Conservation (phyloP, 2,113 vertebrate species). For the Carassius gibelio region DNA sequence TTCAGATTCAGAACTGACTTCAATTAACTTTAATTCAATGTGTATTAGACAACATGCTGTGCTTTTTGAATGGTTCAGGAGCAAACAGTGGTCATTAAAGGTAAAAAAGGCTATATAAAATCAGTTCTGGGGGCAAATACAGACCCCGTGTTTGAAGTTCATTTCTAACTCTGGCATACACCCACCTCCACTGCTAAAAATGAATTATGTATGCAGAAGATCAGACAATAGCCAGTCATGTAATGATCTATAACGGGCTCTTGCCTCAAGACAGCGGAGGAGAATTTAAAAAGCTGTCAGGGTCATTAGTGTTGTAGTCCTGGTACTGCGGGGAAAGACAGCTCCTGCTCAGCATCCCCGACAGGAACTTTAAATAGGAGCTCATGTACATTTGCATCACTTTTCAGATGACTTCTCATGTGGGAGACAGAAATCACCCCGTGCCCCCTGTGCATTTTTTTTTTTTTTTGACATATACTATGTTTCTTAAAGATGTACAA, state of each 20-base stretch:
- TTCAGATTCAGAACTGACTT: neutral
- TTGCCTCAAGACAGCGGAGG: slow-evolving; percentile 11
- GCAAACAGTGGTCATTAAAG: neutral
- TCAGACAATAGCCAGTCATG: slow-evolving; percentile 15
- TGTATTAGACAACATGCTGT: neutral
- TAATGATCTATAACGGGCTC: slow-evolving; percentile 17
- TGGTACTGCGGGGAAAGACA: slow-evolving; percentile 31
- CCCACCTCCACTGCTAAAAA: slow-evolving; percentile 25
- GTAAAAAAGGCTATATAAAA: slow-evolving; percentile 6
- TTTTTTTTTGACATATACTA: neutral
- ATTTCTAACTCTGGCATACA: neutral
- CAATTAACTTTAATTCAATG: neutral
- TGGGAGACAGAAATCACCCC: slow-evolving; percentile 47
- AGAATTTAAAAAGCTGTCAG: slow-evolving; percentile 21
- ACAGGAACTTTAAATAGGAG: slow-evolving; percentile 12
- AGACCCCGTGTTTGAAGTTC: neutral
- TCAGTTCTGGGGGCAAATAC: neutral
- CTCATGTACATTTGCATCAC: neutral
- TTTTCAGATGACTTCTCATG: slow-evolving; percentile 51
- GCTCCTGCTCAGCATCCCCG: slow-evolving; percentile 2
- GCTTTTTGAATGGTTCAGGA: neutral
- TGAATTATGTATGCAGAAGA: slow-evolving; percentile 12
- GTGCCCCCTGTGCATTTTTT: slow-evolving; percentile 20
- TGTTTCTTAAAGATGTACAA: neutral
- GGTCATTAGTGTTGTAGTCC: slow-evolving; percentile 19